Conservation (phyloP, 1,140 invertebrate genomes). For the Araneus ventricosus region DNA sequence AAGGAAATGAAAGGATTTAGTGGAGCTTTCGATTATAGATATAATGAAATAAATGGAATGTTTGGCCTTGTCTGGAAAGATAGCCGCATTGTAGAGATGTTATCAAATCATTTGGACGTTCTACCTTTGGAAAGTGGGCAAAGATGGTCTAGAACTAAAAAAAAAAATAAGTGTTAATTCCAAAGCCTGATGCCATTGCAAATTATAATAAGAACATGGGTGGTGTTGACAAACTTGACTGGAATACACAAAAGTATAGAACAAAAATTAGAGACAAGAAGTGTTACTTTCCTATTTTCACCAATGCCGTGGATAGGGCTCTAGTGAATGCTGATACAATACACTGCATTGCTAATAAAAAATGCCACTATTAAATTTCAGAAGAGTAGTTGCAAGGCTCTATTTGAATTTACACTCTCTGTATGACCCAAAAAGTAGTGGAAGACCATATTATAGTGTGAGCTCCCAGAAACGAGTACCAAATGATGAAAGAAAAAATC, state of each 20-base stretch:
- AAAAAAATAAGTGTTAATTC: no score
- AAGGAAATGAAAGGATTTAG: constrained; percentile 61
- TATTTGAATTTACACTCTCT: constrained; percentile 54
- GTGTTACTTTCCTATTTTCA: background rate
- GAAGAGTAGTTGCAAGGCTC: constrained; percentile 49
- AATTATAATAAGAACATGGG: no score
- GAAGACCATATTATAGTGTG: constrained; percentile 50
- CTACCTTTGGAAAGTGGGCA: no score
- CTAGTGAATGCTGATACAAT: constrained; percentile 53
- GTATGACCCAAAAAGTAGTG: constrained; percentile 51
- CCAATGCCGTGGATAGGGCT: constrained; percentile 32
- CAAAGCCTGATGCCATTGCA: no score
- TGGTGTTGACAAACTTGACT: no score
- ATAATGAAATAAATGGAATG: no score
- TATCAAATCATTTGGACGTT: no score
- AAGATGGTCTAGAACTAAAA: no score
- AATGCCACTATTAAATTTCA: constrained; percentile 56
- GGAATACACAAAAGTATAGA: background rate
- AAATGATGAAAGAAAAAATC: constrained; percentile 55
- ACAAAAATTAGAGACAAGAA: no score
- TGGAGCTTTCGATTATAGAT: no score
- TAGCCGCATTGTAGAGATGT: no score
- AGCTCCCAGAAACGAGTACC: constrained; percentile 54
- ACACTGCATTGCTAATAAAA: constrained; percentile 42
- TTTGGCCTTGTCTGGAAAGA: no score